Percentiles rank a stretch among this genome's conserved stretches.
These are phyloP conservation scores for Sminthopsis crassicaudata DNA, from an alignment of 2,113 vertebrate genomes.

Conservation along the genomic window DNA sequence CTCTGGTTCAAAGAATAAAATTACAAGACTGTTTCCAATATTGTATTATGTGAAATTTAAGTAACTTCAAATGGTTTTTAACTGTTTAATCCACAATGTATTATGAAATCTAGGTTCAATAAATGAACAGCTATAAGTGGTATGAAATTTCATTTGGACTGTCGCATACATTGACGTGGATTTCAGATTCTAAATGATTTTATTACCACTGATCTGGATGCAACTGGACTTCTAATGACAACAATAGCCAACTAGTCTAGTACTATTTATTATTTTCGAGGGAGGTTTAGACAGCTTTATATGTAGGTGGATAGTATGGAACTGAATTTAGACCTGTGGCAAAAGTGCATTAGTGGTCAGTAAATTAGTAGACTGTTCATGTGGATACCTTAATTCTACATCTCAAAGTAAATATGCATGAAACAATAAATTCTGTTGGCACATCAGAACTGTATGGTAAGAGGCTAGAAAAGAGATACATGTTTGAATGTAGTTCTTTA, in stretches of 20 bases:
- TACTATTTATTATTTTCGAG: neutral
- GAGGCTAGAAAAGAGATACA: neutral
- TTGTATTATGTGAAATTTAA: conserved; percentile 62
- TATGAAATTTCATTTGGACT: neutral
- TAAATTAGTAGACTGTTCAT: neutral
- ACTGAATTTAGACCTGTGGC: neutral
- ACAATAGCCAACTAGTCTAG: neutral
- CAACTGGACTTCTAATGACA: neutral
- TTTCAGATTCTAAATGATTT: neutral
- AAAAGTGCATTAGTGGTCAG: neutral
- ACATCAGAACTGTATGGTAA: neutral
- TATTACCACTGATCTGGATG: neutral
- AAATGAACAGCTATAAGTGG: conserved; percentile 47
- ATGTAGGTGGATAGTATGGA: neutral
- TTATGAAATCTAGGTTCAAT: conserved; percentile 74
- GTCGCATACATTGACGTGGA: neutral
- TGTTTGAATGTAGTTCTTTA: neutral
- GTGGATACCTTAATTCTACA: neutral
- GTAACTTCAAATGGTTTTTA: conserved; percentile 65
- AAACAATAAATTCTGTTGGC: neutral
- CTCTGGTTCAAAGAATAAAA: conserved; percentile 72
- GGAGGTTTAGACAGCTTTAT: neutral
- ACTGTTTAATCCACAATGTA: conserved; percentile 73
- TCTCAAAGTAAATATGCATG: neutral
- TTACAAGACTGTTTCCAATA: conserved; percentile 69